These are phyloP conservation scores for Lasioglossum lativentre DNA, from an alignment of 2,888 invertebrate species.

Conservation along the genomic window DNA sequence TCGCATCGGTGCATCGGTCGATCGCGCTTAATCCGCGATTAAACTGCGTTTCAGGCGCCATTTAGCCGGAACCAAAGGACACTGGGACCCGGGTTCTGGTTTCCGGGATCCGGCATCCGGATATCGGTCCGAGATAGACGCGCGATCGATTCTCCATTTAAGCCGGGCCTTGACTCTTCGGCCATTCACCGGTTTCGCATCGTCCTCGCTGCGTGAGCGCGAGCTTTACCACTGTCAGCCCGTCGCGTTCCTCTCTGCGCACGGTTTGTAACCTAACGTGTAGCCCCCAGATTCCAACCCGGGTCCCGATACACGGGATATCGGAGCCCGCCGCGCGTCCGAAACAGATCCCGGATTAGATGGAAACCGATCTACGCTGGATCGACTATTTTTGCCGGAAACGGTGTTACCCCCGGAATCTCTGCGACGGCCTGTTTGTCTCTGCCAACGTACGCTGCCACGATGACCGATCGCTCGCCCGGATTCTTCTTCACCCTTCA, in stretches of 20 bases:
- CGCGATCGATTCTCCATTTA: slow-evolving; percentile 80
- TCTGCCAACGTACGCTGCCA: not conserved
- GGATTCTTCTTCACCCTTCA: not conserved
- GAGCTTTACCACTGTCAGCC: slow-evolving; percentile 72
- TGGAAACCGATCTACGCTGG: slow-evolving; percentile 28
- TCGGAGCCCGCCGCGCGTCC: slow-evolving; percentile 1
- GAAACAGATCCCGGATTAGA: slow-evolving; percentile 52
- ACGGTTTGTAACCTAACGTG: slow-evolving; percentile 46
- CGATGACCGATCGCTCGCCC: not conserved
- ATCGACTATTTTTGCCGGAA: slow-evolving; percentile 28
- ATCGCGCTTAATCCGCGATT: slow-evolving; percentile 81
- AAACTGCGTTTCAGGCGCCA: slow-evolving; percentile 81
- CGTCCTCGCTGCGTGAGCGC: slow-evolving; percentile 66
- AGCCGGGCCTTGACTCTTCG: slow-evolving; percentile 77
- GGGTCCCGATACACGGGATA: slow-evolving; percentile 25
- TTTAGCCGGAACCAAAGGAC: slow-evolving; percentile 81
- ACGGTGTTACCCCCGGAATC: not conserved
- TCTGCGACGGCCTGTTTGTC: not conserved
- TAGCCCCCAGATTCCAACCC: slow-evolving; percentile 37
- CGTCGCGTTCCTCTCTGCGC: slow-evolving; percentile 46
- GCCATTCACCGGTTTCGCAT: slow-evolving; percentile 67
- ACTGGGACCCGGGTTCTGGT: not conserved
- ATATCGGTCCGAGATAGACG: slow-evolving; percentile 72
- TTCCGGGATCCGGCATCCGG: slow-evolving; percentile 73
- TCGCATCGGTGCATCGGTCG: slow-evolving; percentile 69